Conservation (phyloP, 2,113 vertebrate genomes). For the Gymnobelideus leadbeateri region DNA sequence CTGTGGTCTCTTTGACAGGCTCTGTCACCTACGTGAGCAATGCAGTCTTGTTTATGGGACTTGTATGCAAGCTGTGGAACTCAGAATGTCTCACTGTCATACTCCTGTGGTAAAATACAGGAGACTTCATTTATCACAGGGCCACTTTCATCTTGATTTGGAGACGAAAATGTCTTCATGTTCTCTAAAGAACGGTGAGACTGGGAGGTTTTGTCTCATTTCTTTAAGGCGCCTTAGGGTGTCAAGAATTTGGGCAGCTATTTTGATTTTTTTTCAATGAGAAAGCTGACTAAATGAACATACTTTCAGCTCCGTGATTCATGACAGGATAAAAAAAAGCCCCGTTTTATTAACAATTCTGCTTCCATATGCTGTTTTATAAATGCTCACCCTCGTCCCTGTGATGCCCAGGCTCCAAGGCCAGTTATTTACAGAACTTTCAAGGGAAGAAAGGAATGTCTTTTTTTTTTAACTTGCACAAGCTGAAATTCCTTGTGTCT, state of each 20-base stretch:
- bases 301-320: constrained; percentile 33
- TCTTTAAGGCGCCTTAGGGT: not conserved
- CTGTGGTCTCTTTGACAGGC: constrained; percentile 25
- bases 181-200: constrained; percentile 17
- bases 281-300: constrained; percentile 22
- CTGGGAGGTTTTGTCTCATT: not conserved
- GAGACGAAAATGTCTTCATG: not conserved
- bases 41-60: constrained; percentile 7
- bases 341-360: constrained; percentile 34
- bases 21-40: constrained; percentile 41
- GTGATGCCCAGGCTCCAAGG: constrained; percentile 18
- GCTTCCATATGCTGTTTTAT: constrained; percentile 44
- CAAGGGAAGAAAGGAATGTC: not conserved
- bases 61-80: not conserved
- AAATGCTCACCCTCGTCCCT: constrained; percentile 24
- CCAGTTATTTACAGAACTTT: constrained; percentile 49
- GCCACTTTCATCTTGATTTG: constrained; percentile 45
- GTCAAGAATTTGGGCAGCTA: constrained; percentile 1
- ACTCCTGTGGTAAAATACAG: constrained; percentile 22
- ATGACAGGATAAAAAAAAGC: not conserved
- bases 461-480: constrained; percentile 15
- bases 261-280: constrained; percentile 29
- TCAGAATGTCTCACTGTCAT: not conserved
- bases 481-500: constrained; percentile 6
- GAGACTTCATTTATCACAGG: constrained; percentile 30